phyloP scores from a whole-genome alignment of 1,140 invertebrate species.

The Cheumatopsyche charites region DNA sequence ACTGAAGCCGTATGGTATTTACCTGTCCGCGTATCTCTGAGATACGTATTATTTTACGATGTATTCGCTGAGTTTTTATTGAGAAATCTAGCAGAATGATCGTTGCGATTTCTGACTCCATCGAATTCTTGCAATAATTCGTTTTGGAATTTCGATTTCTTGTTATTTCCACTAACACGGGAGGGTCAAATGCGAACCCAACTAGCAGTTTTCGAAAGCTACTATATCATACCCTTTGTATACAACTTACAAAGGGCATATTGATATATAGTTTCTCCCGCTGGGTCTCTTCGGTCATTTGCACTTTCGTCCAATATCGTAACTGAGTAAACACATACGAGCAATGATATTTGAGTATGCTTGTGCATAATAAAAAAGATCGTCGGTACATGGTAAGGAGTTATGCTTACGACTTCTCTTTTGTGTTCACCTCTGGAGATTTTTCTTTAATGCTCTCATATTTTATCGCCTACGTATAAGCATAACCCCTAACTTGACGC shows the following conservation, averaged over 20 bases:
- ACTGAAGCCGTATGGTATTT: neutral
- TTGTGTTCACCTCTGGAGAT: conserved; percentile 31
- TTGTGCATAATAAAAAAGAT: conserved; percentile 20
- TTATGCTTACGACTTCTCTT: conserved; percentile 27
- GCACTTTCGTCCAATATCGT: neutral
- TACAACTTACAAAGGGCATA: conserved; percentile 6
- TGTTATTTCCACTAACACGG: no score
- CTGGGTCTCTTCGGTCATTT: conserved; percentile 20
- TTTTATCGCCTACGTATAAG: conserved; percentile 35
- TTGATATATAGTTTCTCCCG: conserved; percentile 28
- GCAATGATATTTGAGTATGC: conserved; percentile 1
- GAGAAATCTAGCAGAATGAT: no score
- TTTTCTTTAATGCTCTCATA: conserved; percentile 36
- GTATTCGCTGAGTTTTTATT: no score
- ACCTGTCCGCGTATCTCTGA: conserved; percentile 10
- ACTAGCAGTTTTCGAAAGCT: neutral
- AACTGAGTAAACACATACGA: neutral
- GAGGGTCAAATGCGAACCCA: no score
- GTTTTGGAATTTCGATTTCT: no score
- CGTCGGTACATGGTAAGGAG: conserved; percentile 4
- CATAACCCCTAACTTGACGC: no score
- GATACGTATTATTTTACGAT: neutral
- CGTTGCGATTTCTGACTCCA: no score
- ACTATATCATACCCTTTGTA: conserved; percentile 10
- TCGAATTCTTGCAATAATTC: no score